A percentile compares a stretch with the other conserved stretches of the same genome.
phyloP scores from a whole-genome alignment of 2,888 invertebrate species.

The Orchestes rusci region DNA sequence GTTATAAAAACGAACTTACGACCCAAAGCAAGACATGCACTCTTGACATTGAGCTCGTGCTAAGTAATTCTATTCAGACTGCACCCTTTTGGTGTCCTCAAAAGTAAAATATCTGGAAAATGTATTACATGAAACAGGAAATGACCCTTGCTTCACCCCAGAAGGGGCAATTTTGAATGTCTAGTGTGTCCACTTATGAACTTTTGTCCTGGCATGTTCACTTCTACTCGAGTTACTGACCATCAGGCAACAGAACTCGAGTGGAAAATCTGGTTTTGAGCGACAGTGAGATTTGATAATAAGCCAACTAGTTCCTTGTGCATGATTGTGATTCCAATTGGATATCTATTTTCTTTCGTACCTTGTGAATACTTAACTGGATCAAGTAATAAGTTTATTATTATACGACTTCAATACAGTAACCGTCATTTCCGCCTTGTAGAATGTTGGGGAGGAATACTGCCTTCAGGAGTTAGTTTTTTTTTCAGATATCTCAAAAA shows the following conservation, averaged over 20 bases:
- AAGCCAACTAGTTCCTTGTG: no score
- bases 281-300: no score
- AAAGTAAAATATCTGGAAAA: conserved; percentile 16
- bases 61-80: conserved; percentile 10
- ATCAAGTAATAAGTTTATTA: no score
- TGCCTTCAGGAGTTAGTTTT: no score
- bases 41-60: conserved; percentile 18
- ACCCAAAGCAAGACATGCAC: conserved; percentile 16
- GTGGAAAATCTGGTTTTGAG: conserved; percentile 5
- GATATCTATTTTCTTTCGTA: no score
- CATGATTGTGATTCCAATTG: no score
- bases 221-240: conserved; percentile 9
- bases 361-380: no score
- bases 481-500: no score
- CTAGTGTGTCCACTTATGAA: conserved; percentile 11
- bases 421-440: no score
- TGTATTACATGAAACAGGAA: conserved; percentile 12
- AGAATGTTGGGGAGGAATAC: no score
- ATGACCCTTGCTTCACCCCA: conserved; percentile 12
- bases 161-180: conserved; percentile 10
- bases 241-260: conserved; percentile 7
- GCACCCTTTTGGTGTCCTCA: no score
- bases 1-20: conserved; percentile 15
- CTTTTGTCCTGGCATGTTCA: conserved; percentile 9
- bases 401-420: no score